Evolutionary conservation across 2,113 vertebrate species (phyloP).

Genomic region (Paramisgurnus dabryanus): DNA sequence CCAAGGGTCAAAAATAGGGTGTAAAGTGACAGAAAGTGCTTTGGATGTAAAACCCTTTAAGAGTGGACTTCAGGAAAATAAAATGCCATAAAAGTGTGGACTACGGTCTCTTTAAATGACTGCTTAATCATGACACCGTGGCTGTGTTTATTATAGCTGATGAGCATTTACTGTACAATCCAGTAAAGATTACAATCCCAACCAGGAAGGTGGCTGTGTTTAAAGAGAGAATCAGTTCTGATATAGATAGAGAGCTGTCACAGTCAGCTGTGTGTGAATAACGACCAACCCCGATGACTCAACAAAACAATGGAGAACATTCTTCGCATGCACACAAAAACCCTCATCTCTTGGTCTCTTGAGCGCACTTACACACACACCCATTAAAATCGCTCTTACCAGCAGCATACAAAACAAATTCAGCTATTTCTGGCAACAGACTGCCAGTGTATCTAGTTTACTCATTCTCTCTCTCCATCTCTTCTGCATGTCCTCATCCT

Average conservation of each 20-base stretch:
- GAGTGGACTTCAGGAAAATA: background rate
- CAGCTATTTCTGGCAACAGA: background rate
- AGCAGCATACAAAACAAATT: background rate
- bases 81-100: background rate
- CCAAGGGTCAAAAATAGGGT: no score
- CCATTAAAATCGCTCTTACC: background rate
- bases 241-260: conserved; percentile 17
- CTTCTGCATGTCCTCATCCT: background rate
- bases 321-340: conserved; percentile 14
- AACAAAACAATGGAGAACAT: conserved; percentile 42
- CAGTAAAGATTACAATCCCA: background rate
- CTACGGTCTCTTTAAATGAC: background rate
- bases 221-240: background rate
- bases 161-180: background rate
- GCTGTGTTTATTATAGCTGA: background rate
- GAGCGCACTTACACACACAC: background rate
- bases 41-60: no score
- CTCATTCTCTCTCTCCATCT: background rate
- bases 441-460: background rate
- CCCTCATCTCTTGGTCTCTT: conserved; percentile 2
- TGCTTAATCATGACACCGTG: background rate
- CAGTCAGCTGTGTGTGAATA: conserved; percentile 10
- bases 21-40: no score
- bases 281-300: conserved; percentile 36
- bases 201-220: background rate